Evolutionary conservation across 2,113 vertebrate species (phyloP).

Genomic region (Xenopus borealis): DNA sequence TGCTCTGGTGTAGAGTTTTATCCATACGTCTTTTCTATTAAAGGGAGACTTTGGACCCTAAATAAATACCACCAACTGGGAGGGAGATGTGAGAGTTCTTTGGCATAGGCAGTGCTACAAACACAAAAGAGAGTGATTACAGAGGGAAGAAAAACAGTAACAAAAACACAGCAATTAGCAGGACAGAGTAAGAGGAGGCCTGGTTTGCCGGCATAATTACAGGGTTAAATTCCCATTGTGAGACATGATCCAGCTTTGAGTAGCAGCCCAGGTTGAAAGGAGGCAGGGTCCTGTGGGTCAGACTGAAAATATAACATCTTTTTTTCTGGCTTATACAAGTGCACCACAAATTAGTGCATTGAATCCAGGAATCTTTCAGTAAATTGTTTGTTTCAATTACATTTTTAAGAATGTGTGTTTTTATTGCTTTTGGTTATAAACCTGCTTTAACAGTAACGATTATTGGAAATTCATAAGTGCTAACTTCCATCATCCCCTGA

Average conservation of each 20-base stretch:
- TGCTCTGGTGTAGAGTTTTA: too few relatives aligned
- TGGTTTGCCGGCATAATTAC: conserved; percentile 18
- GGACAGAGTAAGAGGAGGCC: not conserved
- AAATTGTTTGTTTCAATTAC: too few relatives aligned
- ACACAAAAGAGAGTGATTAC: conserved; percentile 40
- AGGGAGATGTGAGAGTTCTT: not conserved
- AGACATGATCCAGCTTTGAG: conserved; percentile 1
- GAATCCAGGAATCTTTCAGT: not conserved
- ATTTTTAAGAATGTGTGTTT: too few relatives aligned
- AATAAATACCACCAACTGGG: not conserved
- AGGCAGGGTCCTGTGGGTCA: not conserved
- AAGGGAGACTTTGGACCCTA: too few relatives aligned
- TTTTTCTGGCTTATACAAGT: conserved; percentile 5
- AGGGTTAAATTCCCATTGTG: conserved; percentile 22
- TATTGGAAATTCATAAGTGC: too few relatives aligned
- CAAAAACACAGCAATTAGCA: conserved; percentile 30
- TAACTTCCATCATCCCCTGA: too few relatives aligned
- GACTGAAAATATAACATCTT: not conserved
- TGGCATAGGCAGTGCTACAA: not conserved
- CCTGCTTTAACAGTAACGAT: too few relatives aligned
- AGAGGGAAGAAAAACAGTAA: conserved; percentile 21
- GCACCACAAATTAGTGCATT: conserved; percentile 1
- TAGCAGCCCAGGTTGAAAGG: not conserved
- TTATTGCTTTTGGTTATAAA: too few relatives aligned
- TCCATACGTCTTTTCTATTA: too few relatives aligned